Evolutionary conservation across 2,113 vertebrate species (phyloP).

Genomic region (Vulpes lagopus): DNA sequence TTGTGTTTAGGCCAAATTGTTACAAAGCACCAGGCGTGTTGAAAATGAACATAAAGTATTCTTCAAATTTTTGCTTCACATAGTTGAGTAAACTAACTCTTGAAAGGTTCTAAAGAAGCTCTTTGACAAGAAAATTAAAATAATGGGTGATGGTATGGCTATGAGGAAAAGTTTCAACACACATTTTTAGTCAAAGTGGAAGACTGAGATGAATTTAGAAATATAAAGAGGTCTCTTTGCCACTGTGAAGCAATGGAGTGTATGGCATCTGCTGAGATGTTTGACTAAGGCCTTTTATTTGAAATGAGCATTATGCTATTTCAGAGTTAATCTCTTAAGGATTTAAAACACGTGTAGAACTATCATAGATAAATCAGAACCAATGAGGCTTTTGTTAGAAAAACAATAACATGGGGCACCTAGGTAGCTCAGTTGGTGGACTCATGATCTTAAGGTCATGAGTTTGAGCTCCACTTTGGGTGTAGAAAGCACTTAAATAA

Average conservation of each 20-base stretch:
- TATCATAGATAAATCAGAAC: background rate
- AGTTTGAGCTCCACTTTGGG: background rate
- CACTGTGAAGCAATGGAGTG: background rate
- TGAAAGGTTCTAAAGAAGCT: background rate
- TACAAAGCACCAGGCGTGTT: background rate
- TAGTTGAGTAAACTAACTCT: background rate
- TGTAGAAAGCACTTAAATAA: background rate
- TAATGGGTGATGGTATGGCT: background rate
- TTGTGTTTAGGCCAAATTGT: background rate
- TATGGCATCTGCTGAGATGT: background rate
- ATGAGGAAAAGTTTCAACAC: background rate
- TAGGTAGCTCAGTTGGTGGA: background rate
- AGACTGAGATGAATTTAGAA: background rate
- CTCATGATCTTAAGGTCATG: background rate
- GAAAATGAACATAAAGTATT: background rate
- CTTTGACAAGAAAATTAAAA: background rate
- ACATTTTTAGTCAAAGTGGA: background rate
- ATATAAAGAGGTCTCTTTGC: background rate
- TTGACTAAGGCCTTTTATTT: background rate
- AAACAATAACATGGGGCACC: background rate
- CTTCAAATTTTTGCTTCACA: background rate
- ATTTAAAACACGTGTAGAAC: background rate
- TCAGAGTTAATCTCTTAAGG: conserved; percentile 1
- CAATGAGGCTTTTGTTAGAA: background rate
- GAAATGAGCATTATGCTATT: background rate